Base-by-base conservation (phyloP, 2,797 vertebrate genomes). In the Ceryle rudis region DNA sequence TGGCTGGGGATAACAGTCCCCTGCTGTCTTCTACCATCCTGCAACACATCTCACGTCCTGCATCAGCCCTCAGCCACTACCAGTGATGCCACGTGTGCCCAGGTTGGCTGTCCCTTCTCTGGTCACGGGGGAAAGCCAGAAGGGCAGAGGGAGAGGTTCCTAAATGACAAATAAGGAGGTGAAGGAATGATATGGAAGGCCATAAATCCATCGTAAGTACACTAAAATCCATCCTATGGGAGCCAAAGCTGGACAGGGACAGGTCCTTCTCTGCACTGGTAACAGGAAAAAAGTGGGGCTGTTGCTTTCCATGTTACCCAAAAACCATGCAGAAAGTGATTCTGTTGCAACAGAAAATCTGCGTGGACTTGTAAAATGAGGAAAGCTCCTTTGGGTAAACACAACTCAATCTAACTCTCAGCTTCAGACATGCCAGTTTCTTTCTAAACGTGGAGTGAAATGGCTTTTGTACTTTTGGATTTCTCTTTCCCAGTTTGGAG, bases 331-430 rank as follows among this genome's bases (percentile, higher is more conserved):
- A 94, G 72, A 79, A 84, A 93, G 85, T 6, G 33, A 28, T 65
- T 82, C 79, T 90, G 57, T 51, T 69, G 49, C 33, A 29, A 69
- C 17, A 31, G 87, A 80, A 94, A 86, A 61, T 91, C 82, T 84
- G 17, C 62, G 62, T 70, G 49, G 70, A 37, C 54, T 94, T 81
- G 60, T 75, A 75, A 90, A 62, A 79, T 28, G 65, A 41, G n/a
- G 62, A 84, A 49, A 95, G 44, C 16, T 96, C 51, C 54, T 91
- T 74, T 60, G 90, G 46, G 35, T 79, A 89, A 94, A 65, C 77
- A 79, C 41, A 81, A 39, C 54, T 81, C 15, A 3, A 71, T 81
- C 0, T 2, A 90, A 78, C 86, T 86, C 58, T 86, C 77, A 75
- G 51, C 51, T 66, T 81, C 46, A 90, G 83, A 46, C 17, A 41